Evolutionary conservation across 2,888 invertebrate species (phyloP).

Genomic region (Acheta domesticus): DNA sequence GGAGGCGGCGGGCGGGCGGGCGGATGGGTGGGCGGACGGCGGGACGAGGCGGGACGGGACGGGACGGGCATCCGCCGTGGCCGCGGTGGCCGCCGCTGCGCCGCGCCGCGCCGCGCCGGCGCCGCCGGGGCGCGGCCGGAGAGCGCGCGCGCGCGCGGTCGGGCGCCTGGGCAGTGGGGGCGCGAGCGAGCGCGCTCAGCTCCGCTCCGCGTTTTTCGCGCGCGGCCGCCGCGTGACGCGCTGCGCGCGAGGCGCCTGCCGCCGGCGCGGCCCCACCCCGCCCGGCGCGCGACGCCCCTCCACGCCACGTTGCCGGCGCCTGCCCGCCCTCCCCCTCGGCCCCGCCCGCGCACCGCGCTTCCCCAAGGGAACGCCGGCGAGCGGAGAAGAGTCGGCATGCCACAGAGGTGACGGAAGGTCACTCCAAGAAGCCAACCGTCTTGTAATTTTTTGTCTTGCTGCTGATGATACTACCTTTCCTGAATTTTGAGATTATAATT

Average conservation of each 20-base stretch:
- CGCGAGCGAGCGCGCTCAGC: background rate
- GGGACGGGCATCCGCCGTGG: background rate
- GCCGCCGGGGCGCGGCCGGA: background rate
- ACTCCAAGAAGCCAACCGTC: too few relatives aligned
- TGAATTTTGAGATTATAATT: too few relatives aligned
- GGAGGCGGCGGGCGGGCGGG: background rate
- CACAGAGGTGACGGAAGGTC: too few relatives aligned
- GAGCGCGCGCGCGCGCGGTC: background rate
- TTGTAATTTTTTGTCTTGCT: too few relatives aligned
- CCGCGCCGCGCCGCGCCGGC: background rate
- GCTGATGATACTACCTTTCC: too few relatives aligned
- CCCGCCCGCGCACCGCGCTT: background rate
- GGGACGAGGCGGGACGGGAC: background rate
- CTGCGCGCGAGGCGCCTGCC: background rate
- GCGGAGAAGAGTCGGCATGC: background rate
- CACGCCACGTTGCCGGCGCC: constrained; percentile 8
- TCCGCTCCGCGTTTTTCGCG: background rate
- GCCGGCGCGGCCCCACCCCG: background rate
- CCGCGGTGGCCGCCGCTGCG: background rate
- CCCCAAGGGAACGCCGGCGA: background rate
- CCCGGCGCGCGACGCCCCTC: background rate
- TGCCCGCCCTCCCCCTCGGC: background rate
- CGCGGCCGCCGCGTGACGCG: background rate
- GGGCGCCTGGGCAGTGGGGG: background rate
- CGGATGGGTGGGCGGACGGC: background rate